Conservation (phyloP, 92 coral and sea anemone species). For the Parazoanthus swiftii region DNA sequence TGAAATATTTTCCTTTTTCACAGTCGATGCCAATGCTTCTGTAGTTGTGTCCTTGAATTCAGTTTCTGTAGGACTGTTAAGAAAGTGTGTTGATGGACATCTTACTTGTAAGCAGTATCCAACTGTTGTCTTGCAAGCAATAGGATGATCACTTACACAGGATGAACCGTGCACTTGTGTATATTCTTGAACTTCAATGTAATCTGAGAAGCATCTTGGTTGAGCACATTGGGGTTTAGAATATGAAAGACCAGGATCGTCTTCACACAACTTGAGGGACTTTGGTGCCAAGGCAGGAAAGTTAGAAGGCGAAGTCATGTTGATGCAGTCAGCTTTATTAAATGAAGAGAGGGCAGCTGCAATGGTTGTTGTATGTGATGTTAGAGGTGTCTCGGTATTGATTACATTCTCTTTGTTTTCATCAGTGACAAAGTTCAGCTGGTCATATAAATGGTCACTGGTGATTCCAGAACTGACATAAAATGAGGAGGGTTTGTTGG, state of each 20-base stretch:
- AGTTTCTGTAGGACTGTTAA: neutral
- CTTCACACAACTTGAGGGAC: neutral
- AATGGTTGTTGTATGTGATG: neutral
- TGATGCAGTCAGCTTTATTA: neutral
- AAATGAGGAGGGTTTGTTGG: neutral
- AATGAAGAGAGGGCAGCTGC: neutral
- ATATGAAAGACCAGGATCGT: neutral
- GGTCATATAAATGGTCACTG: neutral
- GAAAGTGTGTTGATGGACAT: neutral
- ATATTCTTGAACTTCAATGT: neutral
- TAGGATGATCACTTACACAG: neutral
- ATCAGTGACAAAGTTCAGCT: neutral
- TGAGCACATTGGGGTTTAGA: neutral
- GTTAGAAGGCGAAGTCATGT: neutral
- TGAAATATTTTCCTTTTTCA: neutral
- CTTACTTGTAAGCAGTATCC: constrained; percentile 9
- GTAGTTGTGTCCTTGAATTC: neutral
- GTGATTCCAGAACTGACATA: neutral
- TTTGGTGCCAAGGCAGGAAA: neutral
- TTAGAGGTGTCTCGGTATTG: neutral
- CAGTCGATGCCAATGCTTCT: neutral
- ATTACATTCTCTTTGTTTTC: neutral
- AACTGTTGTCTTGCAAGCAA: neutral
- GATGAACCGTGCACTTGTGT: neutral
- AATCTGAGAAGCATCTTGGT: neutral